Percentiles rank a stretch among this genome's conserved stretches.
Evolutionary conservation across 2,113 vertebrate species (phyloP).

Genomic region (Nestor notabilis): DNA sequence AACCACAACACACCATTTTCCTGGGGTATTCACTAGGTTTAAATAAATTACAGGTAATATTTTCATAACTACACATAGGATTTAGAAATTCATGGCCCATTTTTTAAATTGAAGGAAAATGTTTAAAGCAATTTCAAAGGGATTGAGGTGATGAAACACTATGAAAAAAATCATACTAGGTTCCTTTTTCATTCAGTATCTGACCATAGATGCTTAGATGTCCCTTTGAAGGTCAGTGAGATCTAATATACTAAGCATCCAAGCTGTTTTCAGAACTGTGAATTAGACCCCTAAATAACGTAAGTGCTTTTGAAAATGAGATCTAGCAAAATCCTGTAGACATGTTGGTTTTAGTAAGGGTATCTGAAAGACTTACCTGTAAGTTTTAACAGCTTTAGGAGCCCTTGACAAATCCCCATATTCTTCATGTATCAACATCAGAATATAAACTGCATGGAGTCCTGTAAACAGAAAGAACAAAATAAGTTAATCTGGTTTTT

Average conservation of each 20-base stretch:
- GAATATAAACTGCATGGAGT: background rate
- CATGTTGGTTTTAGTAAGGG: background rate
- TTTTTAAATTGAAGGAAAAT: constrained; percentile 45
- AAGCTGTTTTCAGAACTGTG: constrained; percentile 27
- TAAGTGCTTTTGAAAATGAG: constrained; percentile 21
- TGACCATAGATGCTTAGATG: constrained; percentile 21
- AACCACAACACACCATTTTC: background rate
- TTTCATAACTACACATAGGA: constrained; percentile 12
- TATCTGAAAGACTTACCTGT: background rate
- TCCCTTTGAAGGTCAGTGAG: constrained; percentile 48
- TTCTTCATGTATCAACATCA: background rate
- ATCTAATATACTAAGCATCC: constrained; percentile 30
- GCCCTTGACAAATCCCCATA: background rate
- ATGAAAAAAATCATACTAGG: background rate
- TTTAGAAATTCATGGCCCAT: background rate
- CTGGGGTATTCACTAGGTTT: background rate
- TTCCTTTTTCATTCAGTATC: background rate
- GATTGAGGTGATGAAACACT: background rate
- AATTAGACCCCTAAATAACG: constrained; percentile 14
- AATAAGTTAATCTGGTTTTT: background rate
- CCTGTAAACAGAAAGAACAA: background rate
- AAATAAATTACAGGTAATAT: constrained; percentile 40
- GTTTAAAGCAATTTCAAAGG: constrained; percentile 48
- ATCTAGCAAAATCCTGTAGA: background rate
- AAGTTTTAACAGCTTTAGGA: background rate